Base-by-base conservation (phyloP, 1,140 invertebrate genomes). In the Thaumatotibia leucotreta region DNA sequence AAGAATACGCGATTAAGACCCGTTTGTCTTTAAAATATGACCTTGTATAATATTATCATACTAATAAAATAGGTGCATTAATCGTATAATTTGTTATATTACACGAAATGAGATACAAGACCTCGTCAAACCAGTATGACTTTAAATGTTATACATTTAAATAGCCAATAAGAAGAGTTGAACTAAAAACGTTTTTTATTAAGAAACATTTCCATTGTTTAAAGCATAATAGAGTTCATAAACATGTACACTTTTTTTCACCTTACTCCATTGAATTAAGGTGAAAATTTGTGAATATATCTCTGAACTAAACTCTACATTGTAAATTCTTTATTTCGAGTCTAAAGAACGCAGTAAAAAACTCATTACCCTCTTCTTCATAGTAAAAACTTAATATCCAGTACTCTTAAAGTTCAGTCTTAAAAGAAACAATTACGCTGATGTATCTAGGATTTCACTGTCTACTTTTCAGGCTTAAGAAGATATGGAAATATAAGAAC, bases 381-480 rank as follows among this genome's bases (percentile, higher is more conserved):
- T 11, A 58, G 29, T 58, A 58, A 58, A 58, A 58, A 11, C 29
- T 58, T 58, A 58, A 58, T 58, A 58, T 58, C 24, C 27, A 58
- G 52, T 58, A 27, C 52, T 27, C n/a, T 27, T 17, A 29, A 58
- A 31, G 4, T 58, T 14, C 23, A 14, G 11, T 14, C n/a, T 58
- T 22, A 31, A 14, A 14, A 35, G 33, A 45, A 4, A 45, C 39
- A 8, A 20, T 45, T 45, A 45, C n/a, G 39, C 20, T 45, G 39
- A 45, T 17, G 5, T 14, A 17, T 17, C 39, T 17, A 5, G 39
- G 39, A 1, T 45, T 45, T 45, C n/a, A 39, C 33, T 11, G 33
- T 39, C 2, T 14, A 11, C 14, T 39, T 39, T 14, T n/a, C 6
- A n/a, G n/a, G n/a, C n/a, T n/a, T n/a, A n/a, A n/a, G n/a, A n/a